Evolutionary conservation across 23 tunicate genomes (phyloP).

Genomic region (Corella eumyota): DNA sequence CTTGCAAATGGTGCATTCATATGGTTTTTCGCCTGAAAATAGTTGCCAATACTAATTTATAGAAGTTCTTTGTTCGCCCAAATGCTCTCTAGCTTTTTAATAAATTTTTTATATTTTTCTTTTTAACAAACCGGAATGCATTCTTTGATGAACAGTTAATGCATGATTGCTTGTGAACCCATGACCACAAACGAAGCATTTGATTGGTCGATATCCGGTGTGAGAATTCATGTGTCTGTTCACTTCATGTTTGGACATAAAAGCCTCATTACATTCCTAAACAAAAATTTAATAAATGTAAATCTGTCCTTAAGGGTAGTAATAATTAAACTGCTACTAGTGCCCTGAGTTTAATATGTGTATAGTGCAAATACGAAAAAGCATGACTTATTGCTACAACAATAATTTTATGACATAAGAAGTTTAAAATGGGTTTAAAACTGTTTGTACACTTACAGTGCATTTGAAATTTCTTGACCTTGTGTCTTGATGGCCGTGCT

Average conservation of each 20-base stretch:
- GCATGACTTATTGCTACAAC: too few species aligned
- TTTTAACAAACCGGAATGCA: conserved; percentile 49
- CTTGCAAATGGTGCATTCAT: conserved; percentile 44
- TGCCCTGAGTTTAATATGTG: too few species aligned
- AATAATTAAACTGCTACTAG: background rate
- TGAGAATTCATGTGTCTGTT: conserved; percentile 59
- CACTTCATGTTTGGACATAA: conserved; percentile 46
- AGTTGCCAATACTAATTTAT: background rate
- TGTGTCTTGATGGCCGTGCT: conserved; percentile 33
- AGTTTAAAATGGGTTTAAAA: background rate
- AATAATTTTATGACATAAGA: too few species aligned
- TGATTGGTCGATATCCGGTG: conserved; percentile 49
- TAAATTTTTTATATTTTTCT: background rate
- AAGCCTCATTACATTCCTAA: conserved; percentile 62
- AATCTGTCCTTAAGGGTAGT: background rate
- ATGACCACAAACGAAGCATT: conserved; percentile 32
- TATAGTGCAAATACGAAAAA: too few species aligned
- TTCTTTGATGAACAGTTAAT: conserved; percentile 31
- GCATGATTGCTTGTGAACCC: conserved; percentile 29
- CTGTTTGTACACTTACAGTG: conserved; percentile 34
- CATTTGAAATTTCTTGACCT: conserved; percentile 67
- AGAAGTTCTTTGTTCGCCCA: background rate
- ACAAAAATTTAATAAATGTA: background rate
- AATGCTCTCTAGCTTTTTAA: background rate
- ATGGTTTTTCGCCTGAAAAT: conserved; percentile 67